phyloP scores from a whole-genome alignment of 2,888 invertebrate genomes.

The Idaea aversata region DNA sequence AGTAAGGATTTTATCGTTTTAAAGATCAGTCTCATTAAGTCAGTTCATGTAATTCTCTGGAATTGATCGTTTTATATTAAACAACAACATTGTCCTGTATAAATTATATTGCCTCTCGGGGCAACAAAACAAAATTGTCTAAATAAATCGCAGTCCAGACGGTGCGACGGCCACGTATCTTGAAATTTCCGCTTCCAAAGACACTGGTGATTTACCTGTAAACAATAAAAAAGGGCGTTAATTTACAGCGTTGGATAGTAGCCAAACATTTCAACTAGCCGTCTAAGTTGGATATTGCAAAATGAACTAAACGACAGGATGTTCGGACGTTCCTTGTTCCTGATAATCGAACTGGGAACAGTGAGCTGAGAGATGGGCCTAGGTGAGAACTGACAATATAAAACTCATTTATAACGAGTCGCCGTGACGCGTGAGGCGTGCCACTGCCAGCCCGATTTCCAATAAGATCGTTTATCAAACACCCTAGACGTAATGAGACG shows the following conservation, averaged over 20 bases:
- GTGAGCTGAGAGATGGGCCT: constrained; percentile 66
- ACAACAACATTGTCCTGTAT: constrained; percentile 9
- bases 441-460: constrained; percentile 65
- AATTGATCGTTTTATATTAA: not conserved
- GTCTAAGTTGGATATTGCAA: constrained; percentile 70
- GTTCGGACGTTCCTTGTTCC: constrained; percentile 56
- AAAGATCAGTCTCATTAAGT: not conserved
- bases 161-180: constrained; percentile 43
- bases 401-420: constrained; percentile 77
- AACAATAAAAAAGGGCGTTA: constrained; percentile 74
- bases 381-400: constrained; percentile 76
- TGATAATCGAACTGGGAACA: constrained; percentile 63
- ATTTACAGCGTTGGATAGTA: constrained; percentile 70
- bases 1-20: constrained; percentile 14
- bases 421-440: constrained; percentile 69
- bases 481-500: constrained; percentile 73
- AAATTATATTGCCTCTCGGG: constrained; percentile 22
- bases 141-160: constrained; percentile 31
- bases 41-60: not conserved
- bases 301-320: constrained; percentile 70
- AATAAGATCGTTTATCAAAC: constrained; percentile 76
- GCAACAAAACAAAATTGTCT: constrained; percentile 35
- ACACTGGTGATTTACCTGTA: constrained; percentile 76
- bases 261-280: constrained; percentile 77
- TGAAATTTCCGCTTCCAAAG: constrained; percentile 51